Evolutionary conservation across 2,113 vertebrate species (phyloP).

Genomic region (Microcebus murinus): DNA sequence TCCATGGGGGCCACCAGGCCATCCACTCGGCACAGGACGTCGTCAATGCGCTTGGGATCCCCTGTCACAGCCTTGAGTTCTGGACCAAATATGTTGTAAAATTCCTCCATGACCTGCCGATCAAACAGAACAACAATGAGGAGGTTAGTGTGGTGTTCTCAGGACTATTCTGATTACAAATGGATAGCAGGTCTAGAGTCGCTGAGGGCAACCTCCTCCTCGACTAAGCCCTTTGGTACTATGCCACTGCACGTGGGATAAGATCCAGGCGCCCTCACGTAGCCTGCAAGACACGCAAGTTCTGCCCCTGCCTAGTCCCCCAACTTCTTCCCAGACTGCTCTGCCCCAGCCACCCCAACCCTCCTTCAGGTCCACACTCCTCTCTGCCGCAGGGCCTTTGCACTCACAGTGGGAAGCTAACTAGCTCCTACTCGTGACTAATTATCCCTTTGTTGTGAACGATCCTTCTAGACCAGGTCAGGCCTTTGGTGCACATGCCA

Average conservation of each 20-base stretch:
- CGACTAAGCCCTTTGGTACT: background rate
- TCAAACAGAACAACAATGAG: background rate
- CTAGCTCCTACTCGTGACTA: background rate
- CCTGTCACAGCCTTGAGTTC: constrained; percentile 92
- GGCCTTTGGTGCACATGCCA: background rate
- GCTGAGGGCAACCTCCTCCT: background rate
- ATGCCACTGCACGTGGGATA: rapidly evolving
- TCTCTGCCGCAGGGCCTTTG: background rate
- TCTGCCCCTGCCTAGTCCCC: too few species aligned
- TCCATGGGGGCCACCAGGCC: constrained; percentile 89
- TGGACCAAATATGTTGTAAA: constrained; percentile 91
- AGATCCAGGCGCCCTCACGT: background rate
- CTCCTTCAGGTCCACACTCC: background rate
- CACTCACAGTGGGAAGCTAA: background rate
- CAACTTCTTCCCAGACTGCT: background rate
- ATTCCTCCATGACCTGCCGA: constrained; percentile 91
- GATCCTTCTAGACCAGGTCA: background rate
- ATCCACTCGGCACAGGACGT: constrained; percentile 89
- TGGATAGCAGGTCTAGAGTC: rapidly evolving
- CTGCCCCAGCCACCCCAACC: rapidly evolving
- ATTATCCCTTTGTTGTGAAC: background rate
- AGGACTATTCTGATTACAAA: rapidly evolving
- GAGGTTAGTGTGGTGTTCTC: background rate
- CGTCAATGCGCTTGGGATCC: constrained; percentile 88
- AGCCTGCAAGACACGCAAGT: too few species aligned